Percentiles rank a stretch among this genome's conserved stretches.
These are phyloP conservation scores for Hippopotamyrus pictus DNA, from an alignment of 2,797 vertebrate genomes.

Conservation along the genomic window DNA sequence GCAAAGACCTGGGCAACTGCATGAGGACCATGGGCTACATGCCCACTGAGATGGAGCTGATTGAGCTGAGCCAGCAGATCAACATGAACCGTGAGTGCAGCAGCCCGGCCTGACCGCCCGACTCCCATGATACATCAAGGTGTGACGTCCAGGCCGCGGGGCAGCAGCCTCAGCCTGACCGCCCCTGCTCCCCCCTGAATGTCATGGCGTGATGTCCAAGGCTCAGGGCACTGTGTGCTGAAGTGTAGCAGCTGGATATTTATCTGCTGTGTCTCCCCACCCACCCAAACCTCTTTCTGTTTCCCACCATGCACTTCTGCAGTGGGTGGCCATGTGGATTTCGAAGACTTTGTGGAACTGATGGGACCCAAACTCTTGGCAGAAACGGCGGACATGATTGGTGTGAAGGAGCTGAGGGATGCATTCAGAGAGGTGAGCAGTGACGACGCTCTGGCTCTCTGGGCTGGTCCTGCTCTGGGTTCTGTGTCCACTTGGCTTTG, in stretches of 20 bases:
- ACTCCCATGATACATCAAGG: neutral
- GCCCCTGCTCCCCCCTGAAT: neutral
- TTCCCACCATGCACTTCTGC: constrained; percentile 18
- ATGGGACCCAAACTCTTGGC: constrained; percentile 97
- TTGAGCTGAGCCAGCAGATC: constrained; percentile 93
- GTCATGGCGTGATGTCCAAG: neutral
- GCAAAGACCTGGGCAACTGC: constrained; percentile 92
- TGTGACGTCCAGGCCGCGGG: neutral
- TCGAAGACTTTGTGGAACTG: constrained; percentile 94
- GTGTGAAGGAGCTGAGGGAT: constrained; percentile 89
- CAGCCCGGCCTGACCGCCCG: neutral
- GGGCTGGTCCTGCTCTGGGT: neutral
- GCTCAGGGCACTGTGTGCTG: no score
- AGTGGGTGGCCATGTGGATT: constrained; percentile 96
- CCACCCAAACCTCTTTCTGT: constrained; percentile 18
- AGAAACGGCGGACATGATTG: constrained; percentile 95
- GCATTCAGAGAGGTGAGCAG: constrained; percentile 89
- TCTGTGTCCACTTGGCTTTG: neutral
- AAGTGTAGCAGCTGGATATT: neutral
- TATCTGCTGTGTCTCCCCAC: neutral
- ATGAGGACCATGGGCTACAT: constrained; percentile 99
- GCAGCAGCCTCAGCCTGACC: neutral
- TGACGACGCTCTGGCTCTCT: neutral
- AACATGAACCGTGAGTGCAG: constrained; percentile 89
- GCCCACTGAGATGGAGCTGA: constrained; percentile 97